Evolutionary conservation across 2,888 invertebrate genomes (phyloP).

Genomic region (Gnatocerus cornutus): DNA sequence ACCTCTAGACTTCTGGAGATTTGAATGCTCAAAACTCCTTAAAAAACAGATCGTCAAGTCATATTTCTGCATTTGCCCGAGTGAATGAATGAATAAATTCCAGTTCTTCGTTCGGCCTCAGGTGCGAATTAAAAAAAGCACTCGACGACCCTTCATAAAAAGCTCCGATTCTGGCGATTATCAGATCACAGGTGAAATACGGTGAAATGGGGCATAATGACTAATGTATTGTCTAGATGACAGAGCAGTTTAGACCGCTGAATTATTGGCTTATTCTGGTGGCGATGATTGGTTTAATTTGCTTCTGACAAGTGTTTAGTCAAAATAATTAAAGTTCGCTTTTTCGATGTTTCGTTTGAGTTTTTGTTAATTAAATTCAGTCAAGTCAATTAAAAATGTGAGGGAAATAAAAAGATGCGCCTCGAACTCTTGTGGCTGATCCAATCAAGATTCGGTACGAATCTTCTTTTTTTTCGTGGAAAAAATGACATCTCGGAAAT

Average conservation of each 20-base stretch:
- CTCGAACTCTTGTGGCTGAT: too few species aligned
- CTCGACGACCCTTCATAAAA: constrained; percentile 33
- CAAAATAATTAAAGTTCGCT: constrained; percentile 3
- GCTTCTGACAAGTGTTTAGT: constrained; percentile 1
- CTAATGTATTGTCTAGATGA: constrained; percentile 3
- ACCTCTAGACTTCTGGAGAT: too few species aligned
- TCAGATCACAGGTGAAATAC: background rate
- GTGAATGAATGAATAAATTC: constrained; percentile 55
- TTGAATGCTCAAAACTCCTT: too few species aligned
- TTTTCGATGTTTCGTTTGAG: background rate
- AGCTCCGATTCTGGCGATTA: too few species aligned
- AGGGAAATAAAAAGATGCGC: too few species aligned
- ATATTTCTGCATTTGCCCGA: constrained; percentile 52
- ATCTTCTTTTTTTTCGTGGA: too few species aligned
- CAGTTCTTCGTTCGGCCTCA: constrained; percentile 44
- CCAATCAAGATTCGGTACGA: too few species aligned
- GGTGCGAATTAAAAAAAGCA: constrained; percentile 52
- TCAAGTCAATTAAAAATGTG: too few species aligned
- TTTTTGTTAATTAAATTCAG: background rate
- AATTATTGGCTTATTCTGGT: background rate
- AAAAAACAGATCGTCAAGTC: too few species aligned
- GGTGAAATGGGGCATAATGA: constrained; percentile 2
- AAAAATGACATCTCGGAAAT: too few species aligned
- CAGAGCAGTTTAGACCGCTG: constrained; percentile 5
- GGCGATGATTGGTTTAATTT: constrained; percentile 7